Evolutionary conservation across 2,888 invertebrate genomes (phyloP).

Genomic region (Acleris laterana): DNA sequence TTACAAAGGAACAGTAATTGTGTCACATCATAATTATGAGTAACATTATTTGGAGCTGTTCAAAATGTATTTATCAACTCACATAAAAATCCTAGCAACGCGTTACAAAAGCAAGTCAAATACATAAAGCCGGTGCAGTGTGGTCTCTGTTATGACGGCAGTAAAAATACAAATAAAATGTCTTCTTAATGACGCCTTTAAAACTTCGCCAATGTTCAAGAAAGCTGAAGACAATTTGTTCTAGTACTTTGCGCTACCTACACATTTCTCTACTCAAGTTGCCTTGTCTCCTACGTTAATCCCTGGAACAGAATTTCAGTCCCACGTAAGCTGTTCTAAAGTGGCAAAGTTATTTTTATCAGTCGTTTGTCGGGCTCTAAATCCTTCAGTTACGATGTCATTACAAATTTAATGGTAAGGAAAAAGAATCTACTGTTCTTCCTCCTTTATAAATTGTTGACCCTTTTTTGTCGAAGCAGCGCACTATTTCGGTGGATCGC

Average conservation of each 20-base stretch:
- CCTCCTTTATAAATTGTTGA: constrained; percentile 65
- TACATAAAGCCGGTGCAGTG: constrained; percentile 29
- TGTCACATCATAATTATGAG: not conserved
- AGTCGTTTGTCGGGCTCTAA: constrained; percentile 43
- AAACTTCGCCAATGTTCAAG: constrained; percentile 30
- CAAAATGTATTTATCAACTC: constrained; percentile 16
- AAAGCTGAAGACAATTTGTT: constrained; percentile 34
- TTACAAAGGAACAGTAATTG: not conserved
- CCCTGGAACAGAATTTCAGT: constrained; percentile 43
- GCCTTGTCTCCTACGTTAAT: constrained; percentile 37
- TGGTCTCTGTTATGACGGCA: constrained; percentile 29
- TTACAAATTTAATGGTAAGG: constrained; percentile 48
- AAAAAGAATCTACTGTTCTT: constrained; percentile 46
- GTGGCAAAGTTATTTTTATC: constrained; percentile 45
- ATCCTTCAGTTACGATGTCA: constrained; percentile 48
- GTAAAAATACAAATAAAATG: constrained; percentile 35
- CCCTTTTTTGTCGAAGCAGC: constrained; percentile 64
- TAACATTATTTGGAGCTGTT: not conserved
- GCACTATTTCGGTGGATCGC: constrained; percentile 46
- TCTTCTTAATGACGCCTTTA: constrained; percentile 28
- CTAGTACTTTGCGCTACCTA: constrained; percentile 31
- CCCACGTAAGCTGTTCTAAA: constrained; percentile 45
- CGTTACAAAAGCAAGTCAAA: constrained; percentile 15
- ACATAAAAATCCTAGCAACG: constrained; percentile 3
- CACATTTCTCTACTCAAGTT: constrained; percentile 31